These are phyloP conservation scores for Trichopria drosophilae DNA, from an alignment of 2,888 invertebrate species.

Conservation along the genomic window DNA sequence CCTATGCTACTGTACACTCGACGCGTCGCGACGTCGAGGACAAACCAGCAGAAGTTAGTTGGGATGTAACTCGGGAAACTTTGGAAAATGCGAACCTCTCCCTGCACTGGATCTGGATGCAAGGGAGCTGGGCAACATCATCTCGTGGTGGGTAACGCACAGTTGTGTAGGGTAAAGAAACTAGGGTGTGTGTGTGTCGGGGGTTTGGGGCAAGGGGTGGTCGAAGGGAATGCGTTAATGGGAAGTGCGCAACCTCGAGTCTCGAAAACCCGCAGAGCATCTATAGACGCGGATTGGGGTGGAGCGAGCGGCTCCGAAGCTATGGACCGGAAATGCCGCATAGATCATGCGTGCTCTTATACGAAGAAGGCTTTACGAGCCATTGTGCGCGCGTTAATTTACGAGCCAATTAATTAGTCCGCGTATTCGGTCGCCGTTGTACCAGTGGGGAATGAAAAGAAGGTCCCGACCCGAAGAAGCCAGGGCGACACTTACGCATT, in stretches of 20 bases:
- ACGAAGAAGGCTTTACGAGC: constrained; percentile 34
- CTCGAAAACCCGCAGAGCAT: background rate
- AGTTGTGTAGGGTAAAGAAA: no score
- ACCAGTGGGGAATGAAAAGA: no score
- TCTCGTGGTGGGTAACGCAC: no score
- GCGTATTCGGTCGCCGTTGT: constrained; percentile 36
- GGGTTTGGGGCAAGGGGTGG: constrained; percentile 25
- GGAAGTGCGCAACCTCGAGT: constrained; percentile 9
- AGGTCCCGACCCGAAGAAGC: no score
- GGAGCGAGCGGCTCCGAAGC: constrained; percentile 23
- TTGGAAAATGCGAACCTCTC: no score
- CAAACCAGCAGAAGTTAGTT: no score
- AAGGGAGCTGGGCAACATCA: no score
- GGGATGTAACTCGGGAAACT: no score
- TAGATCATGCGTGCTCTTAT: constrained; percentile 47
- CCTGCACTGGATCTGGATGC: no score
- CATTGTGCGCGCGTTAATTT: constrained; percentile 55
- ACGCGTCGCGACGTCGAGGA: no score
- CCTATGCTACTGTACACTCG: no score
- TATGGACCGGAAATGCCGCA: constrained; percentile 54
- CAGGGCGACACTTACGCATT: no score
- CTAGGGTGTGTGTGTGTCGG: constrained; percentile 9
- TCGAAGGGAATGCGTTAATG: constrained; percentile 40
- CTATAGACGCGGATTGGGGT: constrained; percentile 3
- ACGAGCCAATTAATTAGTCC: constrained; percentile 57